Conservation (phyloP, 2,113 vertebrate genomes). For the Alectura lathami region DNA sequence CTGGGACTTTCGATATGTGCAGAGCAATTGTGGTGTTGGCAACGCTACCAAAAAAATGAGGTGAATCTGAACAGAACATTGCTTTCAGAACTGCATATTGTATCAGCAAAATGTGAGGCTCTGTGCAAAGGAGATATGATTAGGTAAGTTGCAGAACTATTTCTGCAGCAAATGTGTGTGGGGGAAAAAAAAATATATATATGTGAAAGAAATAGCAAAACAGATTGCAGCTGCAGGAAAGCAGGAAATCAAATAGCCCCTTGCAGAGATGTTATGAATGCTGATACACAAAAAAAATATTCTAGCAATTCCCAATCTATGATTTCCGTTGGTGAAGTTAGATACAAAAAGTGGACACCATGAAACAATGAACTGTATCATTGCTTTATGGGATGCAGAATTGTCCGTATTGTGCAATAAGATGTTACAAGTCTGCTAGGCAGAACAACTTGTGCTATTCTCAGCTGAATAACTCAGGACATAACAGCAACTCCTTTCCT, state of each 20-base stretch:
- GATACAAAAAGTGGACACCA: neutral
- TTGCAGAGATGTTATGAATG: neutral
- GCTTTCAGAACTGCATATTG: neutral
- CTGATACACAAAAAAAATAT: neutral
- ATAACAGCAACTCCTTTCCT: neutral
- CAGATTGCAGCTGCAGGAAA: neutral
- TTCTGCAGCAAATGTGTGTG: neutral
- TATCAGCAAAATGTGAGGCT: neutral
- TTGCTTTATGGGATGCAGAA: neutral
- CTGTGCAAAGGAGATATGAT: neutral
- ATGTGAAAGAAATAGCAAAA: neutral
- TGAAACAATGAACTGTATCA: constrained; percentile 4
- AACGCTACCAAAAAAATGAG: neutral
- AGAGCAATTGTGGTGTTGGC: neutral
- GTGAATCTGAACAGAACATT: neutral
- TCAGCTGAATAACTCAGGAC: neutral
- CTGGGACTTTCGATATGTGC: neutral
- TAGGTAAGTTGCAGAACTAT: neutral
- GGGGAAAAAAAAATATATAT: neutral
- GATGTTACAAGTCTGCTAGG: neutral
- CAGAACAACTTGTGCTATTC: constrained; percentile 42
- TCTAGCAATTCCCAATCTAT: neutral
- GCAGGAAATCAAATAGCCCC: neutral
- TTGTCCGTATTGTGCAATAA: neutral
- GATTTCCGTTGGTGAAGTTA: neutral